These are phyloP conservation scores for Euclidia mi DNA, from an alignment of 2,888 invertebrate species.

Conservation along the genomic window DNA sequence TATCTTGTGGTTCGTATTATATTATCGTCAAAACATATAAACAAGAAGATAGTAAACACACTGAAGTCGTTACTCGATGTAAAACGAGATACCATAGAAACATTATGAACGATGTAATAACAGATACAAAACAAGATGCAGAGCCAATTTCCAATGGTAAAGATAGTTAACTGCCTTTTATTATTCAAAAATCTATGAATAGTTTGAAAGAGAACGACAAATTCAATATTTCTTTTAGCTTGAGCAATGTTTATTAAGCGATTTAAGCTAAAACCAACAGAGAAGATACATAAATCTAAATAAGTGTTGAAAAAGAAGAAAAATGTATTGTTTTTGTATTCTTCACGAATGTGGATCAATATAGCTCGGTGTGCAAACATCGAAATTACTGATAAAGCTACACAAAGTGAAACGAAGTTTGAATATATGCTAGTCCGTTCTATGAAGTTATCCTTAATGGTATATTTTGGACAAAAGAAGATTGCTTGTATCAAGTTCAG, in stretches of 20 bases:
- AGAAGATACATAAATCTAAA: background rate
- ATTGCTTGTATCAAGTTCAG: conserved; percentile 27
- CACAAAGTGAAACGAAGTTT: conserved; percentile 14
- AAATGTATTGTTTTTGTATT: too few relatives aligned
- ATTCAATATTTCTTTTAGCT: conserved; percentile 1
- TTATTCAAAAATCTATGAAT: background rate
- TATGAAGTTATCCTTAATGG: conserved; percentile 17
- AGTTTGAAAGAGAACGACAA: background rate
- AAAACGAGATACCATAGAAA: too few relatives aligned
- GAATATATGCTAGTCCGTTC: background rate
- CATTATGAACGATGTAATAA: too few relatives aligned
- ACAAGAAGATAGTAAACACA: background rate
- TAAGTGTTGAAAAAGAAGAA: background rate
- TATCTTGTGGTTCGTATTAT: conserved; percentile 6
- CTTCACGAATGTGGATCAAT: background rate
- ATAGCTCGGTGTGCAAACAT: background rate
- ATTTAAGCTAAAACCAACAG: conserved; percentile 11
- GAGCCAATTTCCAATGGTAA: background rate
- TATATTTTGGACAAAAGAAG: conserved; percentile 23
- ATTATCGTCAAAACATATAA: conserved; percentile 19
- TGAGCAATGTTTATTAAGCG: conserved; percentile 2
- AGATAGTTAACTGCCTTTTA: background rate
- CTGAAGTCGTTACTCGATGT: background rate
- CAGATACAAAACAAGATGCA: too few relatives aligned
- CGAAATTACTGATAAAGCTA: background rate